Base-by-base conservation (phyloP, 1,140 invertebrate species). In the Camponotus pennsylvanicus region DNA sequence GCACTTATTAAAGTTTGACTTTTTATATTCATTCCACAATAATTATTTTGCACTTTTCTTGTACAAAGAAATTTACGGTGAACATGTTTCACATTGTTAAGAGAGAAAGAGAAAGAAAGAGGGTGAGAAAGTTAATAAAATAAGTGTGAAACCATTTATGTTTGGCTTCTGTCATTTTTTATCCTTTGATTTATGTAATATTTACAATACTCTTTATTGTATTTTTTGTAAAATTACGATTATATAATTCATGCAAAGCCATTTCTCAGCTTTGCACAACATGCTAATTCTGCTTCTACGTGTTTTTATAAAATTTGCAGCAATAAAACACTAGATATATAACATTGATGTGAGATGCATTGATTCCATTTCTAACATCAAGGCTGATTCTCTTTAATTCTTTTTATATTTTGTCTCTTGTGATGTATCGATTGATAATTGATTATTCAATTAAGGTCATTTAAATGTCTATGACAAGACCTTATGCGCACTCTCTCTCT, bases 341-440 rank as follows among this genome's bases (percentile, higher is more conserved):
- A 27, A 76, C n/a, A 11, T 3, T 9, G 18, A 21, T 59, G 55
- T 59, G 7, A 21, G 18, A 21, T 59, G 21, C 7, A 57, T 55
- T 18, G 21, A 15, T 76, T 61, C 34, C 55, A 76, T 61, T 59
- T 76, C 15, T 61, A 75, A 61, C 59, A 61, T 42, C 73, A 76
- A 76, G 34, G 55, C 1, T 40, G 52, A 59, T 6, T 27, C 52
- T 61, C 34, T 21, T 76, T 76, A 76, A 76, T 61, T 61, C 34
- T 15, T 42, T 59, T 13, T 55, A 76, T 61, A 76, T 76, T 75
- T 76, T 15, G 59, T 27, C 21, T 52, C 5, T 76, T 37, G 40
- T 61, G 37, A 61, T 8, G 18, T 76, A 76, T 76, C 21, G 71
- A 73, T 73, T 59, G 71, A 59, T 75, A 75, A 75, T 75, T 75